Conservation (phyloP, 1,140 invertebrate species). For the Camponotus vicinus region DNA sequence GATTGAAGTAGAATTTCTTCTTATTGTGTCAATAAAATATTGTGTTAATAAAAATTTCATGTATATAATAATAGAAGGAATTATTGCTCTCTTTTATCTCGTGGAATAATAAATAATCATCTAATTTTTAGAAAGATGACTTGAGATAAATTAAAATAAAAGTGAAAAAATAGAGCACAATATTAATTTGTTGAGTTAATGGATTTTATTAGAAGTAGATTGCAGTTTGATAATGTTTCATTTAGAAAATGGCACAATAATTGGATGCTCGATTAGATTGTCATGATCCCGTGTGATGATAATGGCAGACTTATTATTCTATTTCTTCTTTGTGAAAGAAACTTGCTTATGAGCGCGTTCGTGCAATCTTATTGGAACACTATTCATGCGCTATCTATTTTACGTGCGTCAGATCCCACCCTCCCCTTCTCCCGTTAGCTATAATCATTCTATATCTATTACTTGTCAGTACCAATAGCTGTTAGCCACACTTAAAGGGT, state of each 20-base stretch:
- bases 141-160: neutral
- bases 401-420: neutral
- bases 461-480: constrained; percentile 24
- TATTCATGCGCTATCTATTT: neutral
- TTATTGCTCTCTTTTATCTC: neutral
- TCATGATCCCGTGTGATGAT: neutral
- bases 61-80: neutral
- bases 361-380: neutral
- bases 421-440: neutral
- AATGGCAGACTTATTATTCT: neutral
- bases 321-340: neutral
- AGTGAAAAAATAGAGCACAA: neutral
- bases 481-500: constrained; percentile 42
- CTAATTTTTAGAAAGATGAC: neutral
- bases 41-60: too few species aligned
- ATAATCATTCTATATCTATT: constrained; percentile 27
- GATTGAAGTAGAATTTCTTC: neutral
- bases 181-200: constrained; percentile 1
- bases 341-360: neutral
- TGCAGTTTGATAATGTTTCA: neutral
- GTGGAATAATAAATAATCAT: neutral
- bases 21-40: neutral
- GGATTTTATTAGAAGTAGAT: neutral
- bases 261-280: neutral
- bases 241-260: neutral